Evolutionary conservation across 2,113 vertebrate species (phyloP), one percentile per base, ranked within the genome.

Genomic region (Monopterus albus): DNA sequence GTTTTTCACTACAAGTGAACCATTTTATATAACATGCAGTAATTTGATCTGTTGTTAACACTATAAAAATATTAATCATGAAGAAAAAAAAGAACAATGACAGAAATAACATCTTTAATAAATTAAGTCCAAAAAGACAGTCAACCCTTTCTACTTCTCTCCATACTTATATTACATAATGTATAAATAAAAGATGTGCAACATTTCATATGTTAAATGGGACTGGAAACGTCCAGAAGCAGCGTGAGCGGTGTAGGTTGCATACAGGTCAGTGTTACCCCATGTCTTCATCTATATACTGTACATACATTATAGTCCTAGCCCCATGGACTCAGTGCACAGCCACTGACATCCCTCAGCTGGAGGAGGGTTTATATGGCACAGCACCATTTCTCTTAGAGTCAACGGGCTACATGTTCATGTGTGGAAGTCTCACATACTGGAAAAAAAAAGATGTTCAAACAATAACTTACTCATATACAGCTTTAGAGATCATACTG

Each of bases 101-200:
- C 58, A 81, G 25, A 86, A 90, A 91, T 85, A 83, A 78, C 23
- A 65, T 85, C 42, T 91, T 89, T 89, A 91, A 75, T 90, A 86
- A 90, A 85, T 79, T 25, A 80, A 74, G 3, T 81, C 35, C 7
- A 65, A 85, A 87, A 82, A 57, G 68, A 69, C 33, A 68, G 11
- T 33, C 7, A 33, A 11, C 47, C 28, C 38, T 18, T 57, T 62
- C 50, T 39, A 60, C 35, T 26, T 69, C 23, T 42, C 11, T 40
- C 47, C 43, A 58, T 72, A 38, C 6, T 70, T 49, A 49, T 14
- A 58, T 74, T 65, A 82, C 45, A 75, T 29, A 11, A 45, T 51
- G 11, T 39, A 83, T 66, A 72, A 84, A 75, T 61, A 61, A 70
- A 43, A 74, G 3, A 72, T 78, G 49, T 40, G 50, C 43, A 72